These are phyloP conservation scores for Anguilla marmorata DNA, from an alignment of 2,797 vertebrate species.

Conservation along the genomic window DNA sequence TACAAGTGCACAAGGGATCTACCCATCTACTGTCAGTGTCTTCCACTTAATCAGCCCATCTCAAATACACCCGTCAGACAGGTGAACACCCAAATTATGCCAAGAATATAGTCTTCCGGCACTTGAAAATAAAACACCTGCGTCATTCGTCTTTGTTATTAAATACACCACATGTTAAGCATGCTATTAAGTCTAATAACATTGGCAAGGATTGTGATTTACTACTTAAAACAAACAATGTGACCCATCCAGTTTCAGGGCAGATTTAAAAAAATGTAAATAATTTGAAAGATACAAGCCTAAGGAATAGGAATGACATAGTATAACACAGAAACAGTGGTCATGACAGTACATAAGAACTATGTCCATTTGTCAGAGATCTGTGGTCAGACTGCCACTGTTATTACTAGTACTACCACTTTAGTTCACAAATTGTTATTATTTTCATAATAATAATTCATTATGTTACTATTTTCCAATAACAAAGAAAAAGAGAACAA, in stretches of 20 bases:
- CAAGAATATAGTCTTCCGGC: neutral
- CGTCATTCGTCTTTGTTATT: neutral
- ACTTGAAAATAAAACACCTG: neutral
- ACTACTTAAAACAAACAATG: neutral
- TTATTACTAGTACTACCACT: neutral
- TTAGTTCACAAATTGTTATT: neutral
- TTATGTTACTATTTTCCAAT: neutral
- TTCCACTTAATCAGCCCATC: neutral
- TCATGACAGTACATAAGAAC: too few species aligned
- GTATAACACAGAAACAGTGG: neutral
- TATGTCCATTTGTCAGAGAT: neutral
- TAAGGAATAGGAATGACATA: neutral
- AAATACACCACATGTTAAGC: neutral
- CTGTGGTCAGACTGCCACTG: neutral
- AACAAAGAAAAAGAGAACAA: conserved; percentile 21
- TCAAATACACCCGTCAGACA: neutral
- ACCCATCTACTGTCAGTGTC: neutral
- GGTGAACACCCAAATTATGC: neutral
- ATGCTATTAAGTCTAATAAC: neutral
- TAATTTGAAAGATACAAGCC: neutral
- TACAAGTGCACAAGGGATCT: neutral
- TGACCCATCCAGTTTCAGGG: neutral
- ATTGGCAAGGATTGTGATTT: neutral
- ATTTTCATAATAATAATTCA: neutral
- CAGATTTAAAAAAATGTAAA: neutral